Conservation (phyloP, 2,113 vertebrate genomes). For the Andinoacara biseriatus region DNA sequence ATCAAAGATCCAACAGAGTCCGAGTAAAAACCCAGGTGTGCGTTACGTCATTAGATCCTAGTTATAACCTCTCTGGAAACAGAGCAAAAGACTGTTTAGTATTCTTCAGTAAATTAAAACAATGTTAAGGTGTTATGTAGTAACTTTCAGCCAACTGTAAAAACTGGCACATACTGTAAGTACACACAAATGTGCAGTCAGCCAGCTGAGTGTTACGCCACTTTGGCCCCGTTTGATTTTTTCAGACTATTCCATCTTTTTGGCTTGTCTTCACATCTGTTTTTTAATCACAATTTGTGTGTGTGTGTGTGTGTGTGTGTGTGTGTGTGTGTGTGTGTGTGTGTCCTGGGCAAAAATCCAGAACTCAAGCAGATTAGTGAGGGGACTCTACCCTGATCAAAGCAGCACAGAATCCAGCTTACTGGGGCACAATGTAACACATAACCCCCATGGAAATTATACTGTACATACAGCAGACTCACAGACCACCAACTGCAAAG, state of each 20-base stretch:
- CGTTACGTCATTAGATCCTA: slow-evolving; percentile 32
- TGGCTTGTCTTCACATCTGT: slow-evolving; percentile 58
- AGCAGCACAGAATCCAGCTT: slow-evolving; percentile 67
- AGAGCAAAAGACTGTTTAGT: neutral
- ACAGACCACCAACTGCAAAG: slow-evolving; percentile 11
- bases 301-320: slow-evolving; percentile 29
- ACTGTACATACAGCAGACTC: slow-evolving; percentile 39
- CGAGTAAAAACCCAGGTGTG: slow-evolving; percentile 21
- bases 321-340: slow-evolving; percentile 29
- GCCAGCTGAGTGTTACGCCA: slow-evolving; percentile 39
- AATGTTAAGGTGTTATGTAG: neutral
- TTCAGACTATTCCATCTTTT: slow-evolving; percentile 55
- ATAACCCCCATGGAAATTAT: slow-evolving; percentile 53
- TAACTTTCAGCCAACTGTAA: neutral
- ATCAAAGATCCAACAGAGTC: slow-evolving; percentile 40
- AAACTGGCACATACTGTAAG: slow-evolving; percentile 1
- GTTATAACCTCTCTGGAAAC: neutral
- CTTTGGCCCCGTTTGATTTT: slow-evolving; percentile 40
- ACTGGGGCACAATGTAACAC: slow-evolving; percentile 58
- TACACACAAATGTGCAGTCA: slow-evolving; percentile 2
- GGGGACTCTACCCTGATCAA: slow-evolving; percentile 71
- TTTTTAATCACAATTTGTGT: slow-evolving; percentile 72
- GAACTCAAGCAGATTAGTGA: slow-evolving; percentile 72
- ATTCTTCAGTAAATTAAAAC: neutral
- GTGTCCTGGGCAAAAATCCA: slow-evolving; percentile 68